Evolutionary conservation across 1,140 invertebrate species (phyloP), one percentile per base, ranked within the genome.

Genomic region (Bursaphelenchus mucronatus): DNA sequence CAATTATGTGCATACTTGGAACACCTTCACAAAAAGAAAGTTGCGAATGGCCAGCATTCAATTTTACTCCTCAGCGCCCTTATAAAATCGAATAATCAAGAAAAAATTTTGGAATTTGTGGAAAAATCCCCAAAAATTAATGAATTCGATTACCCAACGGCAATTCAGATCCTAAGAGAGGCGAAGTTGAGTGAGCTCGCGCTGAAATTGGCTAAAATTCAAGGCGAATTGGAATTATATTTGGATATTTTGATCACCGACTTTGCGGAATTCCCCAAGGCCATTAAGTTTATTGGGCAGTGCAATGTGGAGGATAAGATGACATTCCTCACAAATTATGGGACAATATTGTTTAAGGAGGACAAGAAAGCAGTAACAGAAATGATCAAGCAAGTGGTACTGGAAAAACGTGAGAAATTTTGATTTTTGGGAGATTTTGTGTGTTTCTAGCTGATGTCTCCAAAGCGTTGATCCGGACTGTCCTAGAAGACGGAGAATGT

Each of bases 1-100:
- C 78, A 78, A 43, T 54, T 79, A n/a, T 74, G 70, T 39, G 51
- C 54, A 10, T 79, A 81, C 52, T 61, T 79, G 41, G 79, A 79
- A 61, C 53, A 64, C 4, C 45, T 79, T 11, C 78, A 79, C 43
- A 57, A 71, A 47, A 57, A 56, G 3, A 61, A 76, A 11, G 45
- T 71, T 11, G 76, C 70, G 11, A 78, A 55, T 50, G 58, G 61
- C 0, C 61, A 81, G 15, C 78, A 79, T 57, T 72, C 76, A 9
- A 71, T 67, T 9, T 64, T 79, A 10, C 66, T 79, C 2, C 61
- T 80, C 17, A 64, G 76, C n/a, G 67, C 66, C 15, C 81, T 81
- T 58, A 58, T 74, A 13, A 71, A 74, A 47, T 59, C 73, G n/a
- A 59, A 70, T 45, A 69, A 61, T 2, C 61, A 64, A 15, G 59